Evolutionary conservation across 2,888 invertebrate genomes (phyloP).

Genomic region (Cephus nigrinus): DNA sequence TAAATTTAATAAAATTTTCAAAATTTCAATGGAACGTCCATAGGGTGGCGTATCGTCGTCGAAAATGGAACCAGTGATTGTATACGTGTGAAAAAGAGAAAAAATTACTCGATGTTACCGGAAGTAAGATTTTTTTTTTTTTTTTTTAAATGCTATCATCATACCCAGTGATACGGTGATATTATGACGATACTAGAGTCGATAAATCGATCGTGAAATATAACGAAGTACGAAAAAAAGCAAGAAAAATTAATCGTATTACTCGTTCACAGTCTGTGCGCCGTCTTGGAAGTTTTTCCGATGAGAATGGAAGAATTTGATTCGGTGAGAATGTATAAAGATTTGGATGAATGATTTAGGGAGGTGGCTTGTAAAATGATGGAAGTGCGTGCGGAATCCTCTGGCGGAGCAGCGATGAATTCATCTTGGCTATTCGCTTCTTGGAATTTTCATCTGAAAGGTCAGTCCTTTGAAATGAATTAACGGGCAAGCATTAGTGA

Average conservation of each 20-base stretch:
- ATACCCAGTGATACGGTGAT: conserved; percentile 29
- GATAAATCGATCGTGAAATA: not conserved
- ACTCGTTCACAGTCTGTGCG: not conserved
- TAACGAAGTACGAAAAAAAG: not conserved
- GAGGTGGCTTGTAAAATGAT: not conserved
- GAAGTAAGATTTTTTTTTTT: not conserved
- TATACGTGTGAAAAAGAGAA: not conserved
- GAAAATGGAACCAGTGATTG: conserved; percentile 5
- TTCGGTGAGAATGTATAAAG: not conserved
- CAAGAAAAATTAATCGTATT: not conserved
- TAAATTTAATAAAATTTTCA: not conserved
- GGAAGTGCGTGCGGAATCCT: conserved; percentile 21
- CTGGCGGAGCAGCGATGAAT: conserved; percentile 43
- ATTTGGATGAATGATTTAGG: not conserved
- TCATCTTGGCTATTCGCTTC: conserved; percentile 40
- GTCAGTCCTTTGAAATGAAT: conserved; percentile 49
- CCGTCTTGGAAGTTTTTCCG: not conserved
- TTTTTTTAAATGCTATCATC: not conserved
- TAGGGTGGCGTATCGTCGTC: conserved; percentile 9
- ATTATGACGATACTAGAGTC: conserved; percentile 9
- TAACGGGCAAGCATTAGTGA: not conserved
- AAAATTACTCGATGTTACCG: not conserved
- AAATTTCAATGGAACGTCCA: not conserved
- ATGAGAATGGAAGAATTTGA: not conserved
- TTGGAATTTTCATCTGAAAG: conserved; percentile 48